phyloP scores from a whole-genome alignment of 2,888 invertebrate species.

The Tribolium freemani region DNA sequence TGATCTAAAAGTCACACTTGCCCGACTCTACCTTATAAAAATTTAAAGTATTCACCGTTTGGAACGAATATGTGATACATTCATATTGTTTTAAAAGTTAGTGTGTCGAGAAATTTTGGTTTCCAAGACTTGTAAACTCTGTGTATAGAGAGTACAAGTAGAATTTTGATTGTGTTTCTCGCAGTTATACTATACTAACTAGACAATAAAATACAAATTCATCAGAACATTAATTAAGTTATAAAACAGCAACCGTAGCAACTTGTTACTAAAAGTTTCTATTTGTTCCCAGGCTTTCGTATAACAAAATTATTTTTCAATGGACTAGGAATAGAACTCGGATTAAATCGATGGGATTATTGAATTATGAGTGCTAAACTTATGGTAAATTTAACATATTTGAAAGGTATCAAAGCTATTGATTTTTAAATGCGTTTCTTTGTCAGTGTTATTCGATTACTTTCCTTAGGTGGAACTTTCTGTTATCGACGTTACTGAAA shows the following conservation, averaged over 20 bases:
- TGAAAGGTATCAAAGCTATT: constrained; percentile 38
- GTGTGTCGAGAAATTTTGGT: neutral
- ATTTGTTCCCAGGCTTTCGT: neutral
- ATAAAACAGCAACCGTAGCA: neutral
- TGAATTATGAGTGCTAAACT: constrained; percentile 13
- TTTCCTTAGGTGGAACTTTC: constrained; percentile 34
- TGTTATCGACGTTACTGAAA: constrained; percentile 40
- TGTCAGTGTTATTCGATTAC: constrained; percentile 38
- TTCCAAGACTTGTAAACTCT: neutral
- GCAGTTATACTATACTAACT: neutral
- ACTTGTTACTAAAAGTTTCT: neutral
- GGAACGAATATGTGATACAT: neutral
- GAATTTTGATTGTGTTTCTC: neutral
- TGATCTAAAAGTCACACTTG: neutral
- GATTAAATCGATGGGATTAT: neutral
- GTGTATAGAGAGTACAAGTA: neutral
- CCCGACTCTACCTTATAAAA: neutral
- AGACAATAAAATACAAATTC: neutral
- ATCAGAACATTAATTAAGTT: neutral
- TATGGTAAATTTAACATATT: constrained; percentile 27
- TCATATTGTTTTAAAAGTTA: neutral
- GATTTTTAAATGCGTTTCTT: constrained; percentile 42
- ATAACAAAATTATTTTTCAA: neutral
- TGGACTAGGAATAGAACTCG: neutral
- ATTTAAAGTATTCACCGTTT: neutral